Percentiles rank a stretch among this genome's conserved stretches.
Conservation (phyloP, 2,113 vertebrate genomes). For the Atherinomorus stipes region DNA sequence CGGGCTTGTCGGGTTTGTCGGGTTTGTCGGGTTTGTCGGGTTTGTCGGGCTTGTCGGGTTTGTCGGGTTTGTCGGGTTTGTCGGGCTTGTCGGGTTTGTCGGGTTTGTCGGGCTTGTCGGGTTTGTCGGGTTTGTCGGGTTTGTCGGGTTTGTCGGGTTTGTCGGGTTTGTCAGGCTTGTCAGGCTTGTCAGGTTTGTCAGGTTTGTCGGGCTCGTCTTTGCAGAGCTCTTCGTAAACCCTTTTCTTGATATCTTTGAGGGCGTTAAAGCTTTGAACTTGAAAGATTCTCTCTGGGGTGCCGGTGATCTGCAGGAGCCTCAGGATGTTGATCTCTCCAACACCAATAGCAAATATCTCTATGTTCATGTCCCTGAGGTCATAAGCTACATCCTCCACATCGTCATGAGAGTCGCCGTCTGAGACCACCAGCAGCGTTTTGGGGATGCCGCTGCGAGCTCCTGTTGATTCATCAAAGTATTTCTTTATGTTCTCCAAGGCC, state of each 20-base stretch:
- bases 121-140: fast-evolving
- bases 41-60: too few species aligned
- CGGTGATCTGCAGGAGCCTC: constrained; percentile 72
- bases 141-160: too few species aligned
- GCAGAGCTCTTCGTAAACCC: constrained; percentile 55
- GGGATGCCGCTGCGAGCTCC: constrained; percentile 65
- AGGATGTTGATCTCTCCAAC: constrained; percentile 48
- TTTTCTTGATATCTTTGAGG: constrained; percentile 43
- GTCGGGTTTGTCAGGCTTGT: too few species aligned
- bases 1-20: fast-evolving
- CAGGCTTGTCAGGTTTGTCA: too few species aligned
- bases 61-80: fast-evolving
- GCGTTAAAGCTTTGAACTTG: constrained; percentile 36
- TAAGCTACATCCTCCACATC: constrained; percentile 41
- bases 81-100: fast-evolving
- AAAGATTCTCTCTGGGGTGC: constrained; percentile 44
- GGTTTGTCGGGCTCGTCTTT: too few species aligned
- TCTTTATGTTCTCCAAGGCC: constrained; percentile 47
- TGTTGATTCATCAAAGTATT: constrained; percentile 57
- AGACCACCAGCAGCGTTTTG: constrained; percentile 80
- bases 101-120: too few species aligned
- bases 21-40: too few species aligned
- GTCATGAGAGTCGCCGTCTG: constrained; percentile 72
- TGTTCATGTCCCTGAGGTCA: constrained; percentile 21
- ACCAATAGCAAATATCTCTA: constrained; percentile 71